Evolutionary conservation across 2,113 vertebrate species (phyloP), one percentile per base, ranked within the genome.

Genomic region (Miniopterus natalensis): DNA sequence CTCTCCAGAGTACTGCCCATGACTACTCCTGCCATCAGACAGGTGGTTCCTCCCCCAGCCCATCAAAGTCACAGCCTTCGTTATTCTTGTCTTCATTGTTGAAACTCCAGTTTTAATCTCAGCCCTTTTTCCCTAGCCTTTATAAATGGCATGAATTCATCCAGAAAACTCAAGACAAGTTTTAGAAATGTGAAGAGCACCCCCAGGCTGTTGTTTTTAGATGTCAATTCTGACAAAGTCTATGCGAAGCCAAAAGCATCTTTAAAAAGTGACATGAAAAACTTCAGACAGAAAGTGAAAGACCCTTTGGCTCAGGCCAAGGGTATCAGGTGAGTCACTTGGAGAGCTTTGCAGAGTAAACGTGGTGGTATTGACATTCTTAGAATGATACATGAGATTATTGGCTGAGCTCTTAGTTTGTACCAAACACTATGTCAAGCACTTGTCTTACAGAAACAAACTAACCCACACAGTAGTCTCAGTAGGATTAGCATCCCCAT

Each of bases 181-280:
- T 27, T 59, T 71, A 96, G 97, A 59, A 65, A n/a, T 59, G 65
- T 70, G 25, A 92, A 59, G 70, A 70, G 59, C 6, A n/a, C 47
- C 0, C 51, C 71, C n/a, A 86, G 45, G 21, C 73, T 96, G 45
- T 68, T 90, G 75, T 92, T 96, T 85, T 8, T 80, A 59, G 88
- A 96, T 6, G 57, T 51, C 18, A 88, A 75, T 40, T 90, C 94
- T 6, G 90, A 70, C 36, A 31, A 97, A 13, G 36, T 78, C 31
- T 3, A n/a, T 53, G 63, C 73, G 42, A 95, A 98, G 23, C 59
- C 90, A 15, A 95, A 91, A 31, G 83, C 96, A 83, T 91, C 98
- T 83, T 97, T 98, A 59, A 99, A 99, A 53, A 98, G 98, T 23
- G 96, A 98, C 2, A 45, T 91, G 18, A 97, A 98, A 97, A 94